These are phyloP conservation scores for Ptilodon capucinus DNA, from an alignment of 2,888 invertebrate genomes.

Conservation along the genomic window DNA sequence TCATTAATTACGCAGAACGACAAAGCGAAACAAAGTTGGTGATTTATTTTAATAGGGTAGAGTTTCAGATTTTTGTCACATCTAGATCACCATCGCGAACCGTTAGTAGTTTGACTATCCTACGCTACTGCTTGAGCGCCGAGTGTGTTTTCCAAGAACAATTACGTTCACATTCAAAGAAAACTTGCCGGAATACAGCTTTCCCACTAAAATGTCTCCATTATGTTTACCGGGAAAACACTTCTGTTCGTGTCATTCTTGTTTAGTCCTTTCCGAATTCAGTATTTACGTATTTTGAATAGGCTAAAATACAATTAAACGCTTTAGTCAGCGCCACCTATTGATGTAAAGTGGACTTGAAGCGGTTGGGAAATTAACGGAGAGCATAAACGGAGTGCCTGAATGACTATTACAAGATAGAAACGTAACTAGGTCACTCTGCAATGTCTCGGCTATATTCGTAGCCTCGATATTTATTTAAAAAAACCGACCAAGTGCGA, in stretches of 20 bases:
- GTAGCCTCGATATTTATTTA: not conserved
- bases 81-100: constrained; percentile 10
- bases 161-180: constrained; percentile 40
- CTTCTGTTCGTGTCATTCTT: constrained; percentile 38
- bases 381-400: not conserved
- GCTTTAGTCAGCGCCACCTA: not conserved
- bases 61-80: not conserved
- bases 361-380: not conserved
- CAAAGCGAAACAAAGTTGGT: not conserved
- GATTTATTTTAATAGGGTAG: not conserved
- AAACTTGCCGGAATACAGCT: constrained; percentile 40
- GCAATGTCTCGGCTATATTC: not conserved
- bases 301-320: not conserved
- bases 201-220: constrained; percentile 49
- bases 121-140: constrained; percentile 10
- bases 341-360: not conserved
- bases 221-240: constrained; percentile 50
- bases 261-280: constrained; percentile 24
- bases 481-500: too few species aligned
- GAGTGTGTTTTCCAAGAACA: constrained; percentile 36
- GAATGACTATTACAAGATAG: constrained; percentile 2
- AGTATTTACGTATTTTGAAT: constrained; percentile 2
- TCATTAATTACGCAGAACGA: not conserved
- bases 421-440: constrained; percentile 3
- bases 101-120: constrained; percentile 17